A percentile compares a stretch with the other conserved stretches of the same genome.
Evolutionary conservation across 2,888 invertebrate species (phyloP).

Genomic region (Oligia latruncula): DNA sequence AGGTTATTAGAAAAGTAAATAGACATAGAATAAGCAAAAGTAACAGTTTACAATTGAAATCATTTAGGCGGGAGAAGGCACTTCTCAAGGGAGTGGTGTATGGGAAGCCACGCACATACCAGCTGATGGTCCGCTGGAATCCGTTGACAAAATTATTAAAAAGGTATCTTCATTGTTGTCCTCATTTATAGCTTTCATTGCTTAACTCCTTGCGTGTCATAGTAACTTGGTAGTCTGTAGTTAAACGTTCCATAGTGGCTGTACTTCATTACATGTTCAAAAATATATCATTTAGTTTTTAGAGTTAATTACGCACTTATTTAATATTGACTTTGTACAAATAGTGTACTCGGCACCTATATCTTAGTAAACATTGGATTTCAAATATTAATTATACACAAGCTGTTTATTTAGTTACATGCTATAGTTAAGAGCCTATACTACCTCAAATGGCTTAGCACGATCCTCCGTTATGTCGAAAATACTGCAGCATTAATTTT

Average conservation of each 20-base stretch:
- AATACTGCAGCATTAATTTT: no score
- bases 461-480: no score
- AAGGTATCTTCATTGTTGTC: constrained; percentile 79
- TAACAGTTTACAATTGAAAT: constrained; percentile 36
- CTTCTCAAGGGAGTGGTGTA: constrained; percentile 53
- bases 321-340: not conserved
- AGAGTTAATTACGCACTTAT: constrained; percentile 1
- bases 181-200: constrained; percentile 27
- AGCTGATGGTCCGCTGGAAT: constrained; percentile 77
- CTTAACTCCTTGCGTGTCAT: constrained; percentile 17
- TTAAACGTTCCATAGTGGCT: constrained; percentile 6
- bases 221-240: constrained; percentile 8
- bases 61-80: constrained; percentile 63
- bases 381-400: not conserved
- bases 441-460: no score
- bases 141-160: constrained; percentile 86
- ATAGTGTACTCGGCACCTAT: not conserved
- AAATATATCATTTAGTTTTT: constrained; percentile 17
- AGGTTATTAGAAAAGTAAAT: not conserved
- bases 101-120: constrained; percentile 72
- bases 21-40: constrained; percentile 10
- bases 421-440: not conserved
- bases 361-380: not conserved
- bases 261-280: constrained; percentile 4
- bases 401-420: not conserved